Conservation (phyloP, 1,140 invertebrate species). For the Eueides isabella region DNA sequence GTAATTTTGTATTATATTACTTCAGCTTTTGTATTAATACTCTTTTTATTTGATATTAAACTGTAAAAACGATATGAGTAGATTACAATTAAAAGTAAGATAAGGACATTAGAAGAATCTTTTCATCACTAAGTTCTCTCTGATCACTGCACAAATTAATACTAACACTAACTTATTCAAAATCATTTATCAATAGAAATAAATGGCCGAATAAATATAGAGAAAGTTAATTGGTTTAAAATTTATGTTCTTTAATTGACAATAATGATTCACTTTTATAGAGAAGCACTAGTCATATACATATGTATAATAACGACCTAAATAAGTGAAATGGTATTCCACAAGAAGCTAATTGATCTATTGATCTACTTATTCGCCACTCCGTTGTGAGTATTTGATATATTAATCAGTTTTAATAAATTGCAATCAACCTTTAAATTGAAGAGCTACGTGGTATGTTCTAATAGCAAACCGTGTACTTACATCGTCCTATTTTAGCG, state of each 20-base stretch:
- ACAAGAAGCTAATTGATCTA: slow-evolving; percentile 34
- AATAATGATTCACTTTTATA: slow-evolving; percentile 32
- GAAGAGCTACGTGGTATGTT: neutral
- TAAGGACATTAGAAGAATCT: neutral
- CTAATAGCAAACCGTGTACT: neutral
- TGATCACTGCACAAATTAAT: neutral
- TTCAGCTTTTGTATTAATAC: neutral
- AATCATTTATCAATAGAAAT: slow-evolving; percentile 15
- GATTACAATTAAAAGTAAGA: neutral
- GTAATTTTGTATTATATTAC: neutral
- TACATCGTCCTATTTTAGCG: neutral
- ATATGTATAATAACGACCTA: slow-evolving; percentile 30
- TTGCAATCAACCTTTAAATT: slow-evolving; percentile 7
- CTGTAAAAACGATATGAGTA: neutral
- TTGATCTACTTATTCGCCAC: slow-evolving; percentile 36
- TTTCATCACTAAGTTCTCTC: neutral
- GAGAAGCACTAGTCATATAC: slow-evolving; percentile 12
- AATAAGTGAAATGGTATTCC: slow-evolving; percentile 34
- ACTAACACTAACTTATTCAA: neutral
- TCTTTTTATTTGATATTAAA: neutral
- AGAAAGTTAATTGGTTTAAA: slow-evolving; percentile 30
- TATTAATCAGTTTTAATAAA: slow-evolving; percentile 25
- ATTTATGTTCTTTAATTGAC: slow-evolving; percentile 33
- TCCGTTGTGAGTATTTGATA: slow-evolving; percentile 18
- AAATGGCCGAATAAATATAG: slow-evolving; percentile 11